phyloP scores from a whole-genome alignment of 2,113 vertebrate species.

The Phylloscopus trochilus region DNA sequence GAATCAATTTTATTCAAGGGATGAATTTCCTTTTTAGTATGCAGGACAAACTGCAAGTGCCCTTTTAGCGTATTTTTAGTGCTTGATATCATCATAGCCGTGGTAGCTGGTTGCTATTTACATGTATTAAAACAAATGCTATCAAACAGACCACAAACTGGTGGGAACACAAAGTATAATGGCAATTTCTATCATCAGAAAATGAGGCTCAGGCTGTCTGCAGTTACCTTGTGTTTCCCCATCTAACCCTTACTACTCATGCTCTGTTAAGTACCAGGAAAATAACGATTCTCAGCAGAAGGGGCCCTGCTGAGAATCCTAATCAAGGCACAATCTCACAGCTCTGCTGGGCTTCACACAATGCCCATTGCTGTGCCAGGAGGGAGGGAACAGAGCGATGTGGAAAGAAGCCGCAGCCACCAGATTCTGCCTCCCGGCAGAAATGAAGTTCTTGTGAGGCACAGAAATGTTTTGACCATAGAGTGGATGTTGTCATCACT shows the following conservation, averaged over 20 bases:
- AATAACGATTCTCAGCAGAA: neutral
- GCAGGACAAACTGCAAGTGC: neutral
- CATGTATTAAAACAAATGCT: neutral
- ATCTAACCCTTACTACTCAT: neutral
- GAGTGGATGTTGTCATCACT: constrained; percentile 10
- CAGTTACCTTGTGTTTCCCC: neutral
- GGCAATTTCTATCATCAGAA: neutral
- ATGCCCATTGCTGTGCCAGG: neutral
- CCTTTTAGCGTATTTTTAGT: neutral
- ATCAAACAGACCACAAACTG: neutral
- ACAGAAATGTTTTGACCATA: neutral
- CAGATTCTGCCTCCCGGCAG: neutral
- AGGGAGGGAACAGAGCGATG: neutral
- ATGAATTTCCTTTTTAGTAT: neutral
- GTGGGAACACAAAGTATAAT: neutral
- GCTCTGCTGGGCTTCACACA: neutral
- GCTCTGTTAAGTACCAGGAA: neutral
- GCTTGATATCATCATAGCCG: neutral
- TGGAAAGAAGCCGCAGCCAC: neutral
- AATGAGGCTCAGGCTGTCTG: neutral
- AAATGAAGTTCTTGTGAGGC: neutral
- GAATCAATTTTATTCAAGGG: neutral
- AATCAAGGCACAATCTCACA: neutral
- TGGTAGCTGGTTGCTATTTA: constrained; percentile 35
- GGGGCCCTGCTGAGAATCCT: neutral